Percentiles rank a stretch among this genome's conserved stretches.
Evolutionary conservation across 2,888 invertebrate species (phyloP).

Genomic region (Aporophyla nigra): DNA sequence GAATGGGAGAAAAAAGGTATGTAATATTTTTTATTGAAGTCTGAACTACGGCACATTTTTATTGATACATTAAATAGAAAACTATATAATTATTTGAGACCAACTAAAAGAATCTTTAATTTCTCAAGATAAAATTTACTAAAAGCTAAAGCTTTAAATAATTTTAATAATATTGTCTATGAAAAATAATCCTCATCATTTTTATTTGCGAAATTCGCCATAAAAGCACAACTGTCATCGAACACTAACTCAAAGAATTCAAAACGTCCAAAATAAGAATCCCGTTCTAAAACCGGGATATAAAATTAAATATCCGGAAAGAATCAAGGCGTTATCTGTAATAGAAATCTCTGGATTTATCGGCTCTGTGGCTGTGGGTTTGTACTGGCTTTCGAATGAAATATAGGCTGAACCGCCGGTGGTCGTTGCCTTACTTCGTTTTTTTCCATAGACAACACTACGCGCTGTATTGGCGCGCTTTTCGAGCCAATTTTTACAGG

Average conservation of each 20-base stretch:
- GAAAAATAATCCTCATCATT: neutral
- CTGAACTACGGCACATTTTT: too few relatives aligned
- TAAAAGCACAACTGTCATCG: slow-evolving; percentile 53
- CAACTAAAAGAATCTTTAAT: neutral
- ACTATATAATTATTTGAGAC: neutral
- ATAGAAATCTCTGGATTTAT: slow-evolving; percentile 90
- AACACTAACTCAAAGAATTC: slow-evolving; percentile 58
- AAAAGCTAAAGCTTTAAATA: neutral
- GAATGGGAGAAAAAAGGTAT: neutral
- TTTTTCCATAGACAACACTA: slow-evolving; percentile 75
- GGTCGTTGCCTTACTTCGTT: slow-evolving; percentile 72
- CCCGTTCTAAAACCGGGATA: slow-evolving; percentile 77
- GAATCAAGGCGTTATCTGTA: slow-evolving; percentile 88
- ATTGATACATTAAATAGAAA: neutral
- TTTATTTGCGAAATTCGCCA: neutral
- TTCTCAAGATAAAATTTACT: neutral
- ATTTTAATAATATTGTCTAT: neutral
- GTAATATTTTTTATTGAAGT: neutral
- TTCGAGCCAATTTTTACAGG: slow-evolving; percentile 67
- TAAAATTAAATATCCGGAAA: slow-evolving; percentile 89
- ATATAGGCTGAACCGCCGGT: slow-evolving; percentile 82
- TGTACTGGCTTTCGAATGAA: slow-evolving; percentile 84
- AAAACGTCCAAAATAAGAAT: slow-evolving; percentile 80
- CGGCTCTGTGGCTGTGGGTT: slow-evolving; percentile 82
- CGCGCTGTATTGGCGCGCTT: slow-evolving; percentile 76